Conservation (phyloP, 2,888 invertebrate genomes). For the Osedax fenrisi region DNA sequence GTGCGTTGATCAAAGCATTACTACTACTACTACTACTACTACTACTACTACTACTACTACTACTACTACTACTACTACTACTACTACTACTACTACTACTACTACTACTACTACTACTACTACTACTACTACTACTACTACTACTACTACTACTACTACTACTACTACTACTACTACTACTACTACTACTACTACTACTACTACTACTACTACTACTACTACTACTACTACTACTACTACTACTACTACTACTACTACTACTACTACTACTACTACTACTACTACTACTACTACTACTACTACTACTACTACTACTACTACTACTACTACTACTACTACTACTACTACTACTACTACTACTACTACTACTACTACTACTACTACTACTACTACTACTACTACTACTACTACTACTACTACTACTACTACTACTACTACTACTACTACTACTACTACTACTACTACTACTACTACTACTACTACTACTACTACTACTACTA, state of each 20-base stretch:
- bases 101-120: too few species aligned
- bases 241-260: slow-evolving; percentile 32
- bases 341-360: slow-evolving; percentile 37
- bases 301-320: slow-evolving; percentile 30
- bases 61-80: too few species aligned
- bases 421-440: neutral
- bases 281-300: slow-evolving; percentile 41
- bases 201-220: too few species aligned
- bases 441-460: neutral
- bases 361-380: slow-evolving; percentile 7
- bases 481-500: neutral
- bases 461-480: slow-evolving; percentile 8
- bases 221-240: slow-evolving; percentile 36
- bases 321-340: slow-evolving; percentile 40
- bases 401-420: neutral
- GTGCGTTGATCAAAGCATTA: too few species aligned
- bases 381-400: neutral
- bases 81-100: too few species aligned
- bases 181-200: too few species aligned
- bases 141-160: too few species aligned
- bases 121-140: too few species aligned
- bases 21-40: too few species aligned
- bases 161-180: too few species aligned
- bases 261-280: slow-evolving; percentile 28
- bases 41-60: too few species aligned